Evolutionary conservation across 2,888 invertebrate species (phyloP), one percentile per base, ranked within the genome.

Genomic region (Pyrgus malvae): DNA sequence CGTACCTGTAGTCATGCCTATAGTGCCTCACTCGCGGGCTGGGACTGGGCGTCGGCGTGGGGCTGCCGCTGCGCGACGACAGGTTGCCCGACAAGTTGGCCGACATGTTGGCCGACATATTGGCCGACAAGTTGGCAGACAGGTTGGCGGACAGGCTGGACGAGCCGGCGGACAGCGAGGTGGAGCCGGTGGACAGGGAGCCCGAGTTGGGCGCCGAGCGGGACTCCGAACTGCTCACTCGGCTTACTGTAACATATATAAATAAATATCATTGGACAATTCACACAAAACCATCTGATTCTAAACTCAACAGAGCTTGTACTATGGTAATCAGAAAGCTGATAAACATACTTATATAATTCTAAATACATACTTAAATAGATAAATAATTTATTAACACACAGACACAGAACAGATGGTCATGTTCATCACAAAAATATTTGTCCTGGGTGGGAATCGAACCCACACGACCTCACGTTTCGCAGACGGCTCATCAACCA

Each of bases 1-100:
- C 33, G 11, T 14, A 45, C 42, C 17, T n/a, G 12, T 33, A 45
- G 25, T 64, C 63, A 44, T 58, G 56, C n/a, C 64, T 48, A 55
- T 64, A 65, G 57, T 62, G 63, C 25, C 58, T 41, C 37, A 62
- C 57, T 56, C 60, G 65, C 29, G 66, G 61, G 55, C 64, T 60
- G 38, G 64, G 59, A 37, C 62, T 62, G 23, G 62, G 53, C 45
- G 51, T 23, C 41, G 31, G 42, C 42, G 54, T 25, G 25, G 40
- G 57, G 21, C 38, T 37, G 29, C 19, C 27, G 21, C 44, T 33
- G 29, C 48, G 27, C 40, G 40, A 31, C n/a, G 31, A 29, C 27
- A 29, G 1, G 27, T 3, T 29, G n/a, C n/a, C n/a, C 2, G 27
- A n/a, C 27, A 29, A n/a, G 27, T 29, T 29, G 27, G n/a, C 27